Base-by-base conservation (phyloP, 2,888 invertebrate genomes). In the Zelleria hepariella region DNA sequence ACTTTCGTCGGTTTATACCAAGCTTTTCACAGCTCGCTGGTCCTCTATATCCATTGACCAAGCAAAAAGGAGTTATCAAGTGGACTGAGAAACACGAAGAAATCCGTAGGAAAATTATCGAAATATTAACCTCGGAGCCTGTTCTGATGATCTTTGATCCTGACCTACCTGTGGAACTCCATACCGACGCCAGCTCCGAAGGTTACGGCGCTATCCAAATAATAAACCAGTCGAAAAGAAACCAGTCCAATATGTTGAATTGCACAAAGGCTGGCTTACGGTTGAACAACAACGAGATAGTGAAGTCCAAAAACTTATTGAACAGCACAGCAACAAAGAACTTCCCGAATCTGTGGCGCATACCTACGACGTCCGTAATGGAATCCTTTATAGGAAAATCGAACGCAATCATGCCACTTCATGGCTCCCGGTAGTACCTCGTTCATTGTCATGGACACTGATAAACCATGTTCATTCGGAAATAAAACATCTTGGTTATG, bases 31-130 rank as follows among this genome's bases (percentile, higher is more conserved):
- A 48, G 7, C 10, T 49, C n/a, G 18, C n/a, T 10, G 48, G n/a
- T 2, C 69, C 70, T 0, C 58, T 70, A 7, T 71, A 72, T 58
- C 63, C 65, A 0, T n/a, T 71, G 0, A 71, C 70, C 0, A 66
- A 65, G 49, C 26, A 60, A 0, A 69, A 68, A 47, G 68, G 67
- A 0, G 53, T 51, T 0, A 64, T 68, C 1, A 62, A 26, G 1
- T 72, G 68, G 68, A 60, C 52, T 2, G n/a, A 59, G 0, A 21
- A 59, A 1, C 64, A 68, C 49, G 62, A 64, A 10, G 25, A 61
- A 0, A 62, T 67, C 1, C 63, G 56, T 1, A 61, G 62, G 20
- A 56, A 47, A 15, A 57, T 64, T 0, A 49, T 59, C 23, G 1
- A 5, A 18, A 15, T 48, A 23, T 18, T 60, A 5, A 55, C 55